These are phyloP conservation scores for Boleophthalmus pectinirostris DNA, from an alignment of 2,113 vertebrate genomes.

Conservation along the genomic window DNA sequence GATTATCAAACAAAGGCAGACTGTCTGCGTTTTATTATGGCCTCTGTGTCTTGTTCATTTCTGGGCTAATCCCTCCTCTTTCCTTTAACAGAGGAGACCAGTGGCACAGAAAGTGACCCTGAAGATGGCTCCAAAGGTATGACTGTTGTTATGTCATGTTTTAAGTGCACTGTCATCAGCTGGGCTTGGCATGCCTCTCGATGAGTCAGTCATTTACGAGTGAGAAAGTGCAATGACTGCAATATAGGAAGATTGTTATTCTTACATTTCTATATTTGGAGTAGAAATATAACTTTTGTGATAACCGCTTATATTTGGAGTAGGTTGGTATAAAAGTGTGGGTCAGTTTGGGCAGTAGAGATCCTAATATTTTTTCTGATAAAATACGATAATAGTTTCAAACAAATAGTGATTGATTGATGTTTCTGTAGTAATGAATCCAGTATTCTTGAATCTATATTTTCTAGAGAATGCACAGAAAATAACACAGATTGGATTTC, in stretches of 20 bases:
- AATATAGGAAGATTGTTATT: background rate
- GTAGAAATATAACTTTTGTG: background rate
- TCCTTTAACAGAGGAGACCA: conserved; percentile 86
- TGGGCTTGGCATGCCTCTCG: background rate
- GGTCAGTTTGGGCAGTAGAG: background rate
- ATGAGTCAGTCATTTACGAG: background rate
- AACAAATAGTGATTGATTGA: no score
- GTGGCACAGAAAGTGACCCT: conserved; percentile 91
- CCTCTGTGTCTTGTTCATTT: conserved; percentile 33
- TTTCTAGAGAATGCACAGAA: no score
- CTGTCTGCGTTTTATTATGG: conserved; percentile 60
- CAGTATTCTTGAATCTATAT: no score
- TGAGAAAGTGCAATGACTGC: background rate
- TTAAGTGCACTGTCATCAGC: background rate
- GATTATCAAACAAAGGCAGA: conserved; percentile 55
- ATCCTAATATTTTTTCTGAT: background rate
- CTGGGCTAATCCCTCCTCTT: conserved; percentile 27
- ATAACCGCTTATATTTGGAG: background rate
- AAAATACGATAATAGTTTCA: no score
- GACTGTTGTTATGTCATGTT: background rate
- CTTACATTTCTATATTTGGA: background rate
- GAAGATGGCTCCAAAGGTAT: conserved; percentile 91
- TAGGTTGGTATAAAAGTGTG: background rate
- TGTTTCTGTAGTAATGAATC: no score
- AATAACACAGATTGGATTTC: no score